Base-by-base conservation (phyloP, 92 coral and sea anemone species). In the Phymanthus crucifer region DNA sequence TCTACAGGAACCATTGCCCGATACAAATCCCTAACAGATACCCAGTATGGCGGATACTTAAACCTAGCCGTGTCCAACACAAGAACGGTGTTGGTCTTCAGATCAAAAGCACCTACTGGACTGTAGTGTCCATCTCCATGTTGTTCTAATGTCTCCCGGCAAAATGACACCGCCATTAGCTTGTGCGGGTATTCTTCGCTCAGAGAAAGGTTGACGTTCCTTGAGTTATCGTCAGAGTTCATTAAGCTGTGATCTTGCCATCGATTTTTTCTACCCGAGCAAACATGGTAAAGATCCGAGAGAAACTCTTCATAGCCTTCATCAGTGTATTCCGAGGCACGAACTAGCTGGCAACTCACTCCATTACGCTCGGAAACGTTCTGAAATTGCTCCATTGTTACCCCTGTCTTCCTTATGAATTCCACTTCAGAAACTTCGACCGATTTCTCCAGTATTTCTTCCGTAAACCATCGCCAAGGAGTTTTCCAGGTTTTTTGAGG, bases 381-480 rank as follows among this genome's bases (percentile, higher is more conserved):
- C 50, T 78, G 84, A 68, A 95, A 95, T 48, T 93, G 92, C 32
- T 90, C 92, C 79, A 95, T 57, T 9, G 94, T 95, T 1, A 95
- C 87, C 2, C 97, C 99, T 14, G 72, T 75, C 69, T 78, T 78
- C 74, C 81, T 86, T 14, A 88, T 71, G 4, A 82, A 81, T 10
- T 88, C 93, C 45, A 95, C 86, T 21, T 94, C 88, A 0, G 72
- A 11, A 11, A 65, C 36, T 14, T 65, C 80, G 21, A 88, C 83
- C 27, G 93, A 91, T 38, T 89, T 87, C 1, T 94, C 91, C 27
- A 95, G 84, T 50, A 90, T 78, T 17, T 90, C 94, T 73, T 93
- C 99, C 13, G 97, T 83, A 73, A 88, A 95, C 99, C 99, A 95
- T 0, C 99, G 90, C 96, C 99, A 93, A 7, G 97, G 90, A 7